Base-by-base conservation (phyloP, 2,888 invertebrate genomes). In the Rhamphomyia laevipes region DNA sequence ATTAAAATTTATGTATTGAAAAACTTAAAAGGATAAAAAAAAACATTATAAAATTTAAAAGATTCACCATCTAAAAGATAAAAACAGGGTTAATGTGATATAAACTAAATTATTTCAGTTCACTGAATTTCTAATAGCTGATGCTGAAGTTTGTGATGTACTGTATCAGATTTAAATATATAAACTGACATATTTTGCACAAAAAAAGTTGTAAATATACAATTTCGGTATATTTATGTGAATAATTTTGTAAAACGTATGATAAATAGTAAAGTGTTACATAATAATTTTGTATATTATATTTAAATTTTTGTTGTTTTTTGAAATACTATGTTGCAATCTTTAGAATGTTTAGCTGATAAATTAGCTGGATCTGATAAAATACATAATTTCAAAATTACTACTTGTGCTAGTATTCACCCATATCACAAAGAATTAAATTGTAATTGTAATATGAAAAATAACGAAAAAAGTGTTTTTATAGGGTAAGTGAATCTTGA, bases 281-380 rank as follows among this genome's bases (percentile, higher is more conserved):
- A 27, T 27, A 27, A 27, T 27, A 27, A 27, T 7, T 27, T n/a
- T 27, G 23, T 27, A n/a, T n/a, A n/a, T n/a, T n/a, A n/a, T n/a
- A n/a, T n/a, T n/a, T n/a, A n/a, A n/a, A n/a, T n/a, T 27, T 27
- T 27, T 27, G 2, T 27, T 4, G 9, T 9, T 27, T 27, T 27
- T 27, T 27, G 4, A 27, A 35, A 35, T 7, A 35, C 13, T n/a
- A 35, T 35, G 23, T 23, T 42, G 21, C 9, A 21, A 42, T 23
- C 42, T 10, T 42, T 42, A n/a, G 42, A 42, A n/a, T 23, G 42
- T 42, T 15, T 42, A 42, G 42, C 42, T 23, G 42, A 27, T 42
- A 42, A 42, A 42, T 42, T 42, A 15, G 21, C 42, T 23, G 23
- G 42, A 42, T 15, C 40, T 40, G 40, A 40, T 21, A 38, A 4